phyloP scores from a whole-genome alignment of 2,797 vertebrate genomes.

The Tenualosa thibaudeaui region DNA sequence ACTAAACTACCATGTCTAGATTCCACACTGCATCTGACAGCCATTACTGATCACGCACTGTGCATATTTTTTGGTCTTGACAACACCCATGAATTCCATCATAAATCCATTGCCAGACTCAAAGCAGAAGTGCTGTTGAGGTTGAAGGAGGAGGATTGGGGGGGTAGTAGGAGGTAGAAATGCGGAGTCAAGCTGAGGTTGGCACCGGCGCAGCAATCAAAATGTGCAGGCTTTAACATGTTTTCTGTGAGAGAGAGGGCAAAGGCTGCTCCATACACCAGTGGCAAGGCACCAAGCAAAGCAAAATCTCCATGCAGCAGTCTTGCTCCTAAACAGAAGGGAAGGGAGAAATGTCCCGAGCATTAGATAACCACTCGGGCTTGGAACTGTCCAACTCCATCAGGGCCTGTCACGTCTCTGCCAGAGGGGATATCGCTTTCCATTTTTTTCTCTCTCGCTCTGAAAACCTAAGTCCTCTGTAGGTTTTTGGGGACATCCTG shows the following conservation, averaged over 20 bases:
- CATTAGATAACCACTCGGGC: conserved; percentile 72
- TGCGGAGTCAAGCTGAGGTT: conserved; percentile 15
- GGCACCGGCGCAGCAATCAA: conserved; percentile 38
- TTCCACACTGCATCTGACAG: conserved; percentile 15
- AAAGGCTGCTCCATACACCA: neutral
- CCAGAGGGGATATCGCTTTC: conserved; percentile 55
- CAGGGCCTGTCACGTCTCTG: conserved; percentile 57
- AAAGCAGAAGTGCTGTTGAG: conserved; percentile 18
- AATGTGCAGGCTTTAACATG: conserved; percentile 15
- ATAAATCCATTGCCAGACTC: conserved; percentile 24
- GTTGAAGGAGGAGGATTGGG: neutral
- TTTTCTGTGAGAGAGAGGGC: conserved; percentile 4
- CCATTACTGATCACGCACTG: conserved; percentile 24
- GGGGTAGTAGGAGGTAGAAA: neutral
- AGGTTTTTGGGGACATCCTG: conserved; percentile 72
- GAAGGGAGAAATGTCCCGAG: conserved; percentile 53
- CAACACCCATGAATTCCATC: conserved; percentile 26
- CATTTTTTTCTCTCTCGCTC: neutral
- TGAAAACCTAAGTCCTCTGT: conserved; percentile 50
- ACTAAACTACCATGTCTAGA: conserved; percentile 25
- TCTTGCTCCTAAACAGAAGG: conserved; percentile 31
- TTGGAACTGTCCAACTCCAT: conserved; percentile 72
- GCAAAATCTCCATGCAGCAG: neutral
- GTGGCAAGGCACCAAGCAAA: conserved; percentile 16
- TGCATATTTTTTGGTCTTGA: conserved; percentile 26